A percentile compares a stretch with the other conserved stretches of the same genome.
These are phyloP conservation scores for Lutraria rhynchaena DNA, from an alignment of 1,140 invertebrate species.

Conservation along the genomic window DNA sequence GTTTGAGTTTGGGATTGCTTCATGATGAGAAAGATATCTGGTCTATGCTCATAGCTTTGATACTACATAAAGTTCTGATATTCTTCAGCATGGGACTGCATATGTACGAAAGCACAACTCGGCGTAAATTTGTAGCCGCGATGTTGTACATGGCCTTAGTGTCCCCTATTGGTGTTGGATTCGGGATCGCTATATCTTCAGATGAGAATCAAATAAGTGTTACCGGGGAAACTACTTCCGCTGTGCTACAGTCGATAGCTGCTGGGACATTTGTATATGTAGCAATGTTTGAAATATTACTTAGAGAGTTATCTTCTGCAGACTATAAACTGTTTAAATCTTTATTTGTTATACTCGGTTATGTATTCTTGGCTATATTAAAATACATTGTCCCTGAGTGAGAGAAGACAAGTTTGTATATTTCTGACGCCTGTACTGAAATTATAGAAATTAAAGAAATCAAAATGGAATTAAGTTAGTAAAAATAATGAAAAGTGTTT, in stretches of 20 bases:
- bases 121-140: slow-evolving; percentile 73
- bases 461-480: too few species aligned
- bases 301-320: slow-evolving; percentile 76
- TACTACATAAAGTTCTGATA: slow-evolving; percentile 89
- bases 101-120: slow-evolving; percentile 85
- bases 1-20: slow-evolving; percentile 73
- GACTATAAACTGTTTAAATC: too few species aligned
- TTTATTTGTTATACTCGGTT: too few species aligned
- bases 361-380: too few species aligned
- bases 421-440: too few species aligned
- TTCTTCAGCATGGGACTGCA: slow-evolving; percentile 89
- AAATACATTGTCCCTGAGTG: too few species aligned
- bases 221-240: slow-evolving; percentile 78
- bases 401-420: too few species aligned
- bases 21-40: slow-evolving; percentile 85
- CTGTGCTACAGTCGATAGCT: slow-evolving; percentile 87
- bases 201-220: slow-evolving; percentile 49
- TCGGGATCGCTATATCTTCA: slow-evolving; percentile 84
- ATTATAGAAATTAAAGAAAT: too few species aligned
- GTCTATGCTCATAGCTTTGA: slow-evolving; percentile 85
- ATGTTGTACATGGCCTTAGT: slow-evolving; percentile 85
- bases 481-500: too few species aligned
- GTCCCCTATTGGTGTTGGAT: slow-evolving; percentile 85
- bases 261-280: slow-evolving; percentile 95
- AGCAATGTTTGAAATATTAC: slow-evolving; percentile 94